Evolutionary conservation across 2,888 invertebrate genomes (phyloP), one percentile per base, ranked within the genome.

Genomic region (Auanema freiburgensis): DNA sequence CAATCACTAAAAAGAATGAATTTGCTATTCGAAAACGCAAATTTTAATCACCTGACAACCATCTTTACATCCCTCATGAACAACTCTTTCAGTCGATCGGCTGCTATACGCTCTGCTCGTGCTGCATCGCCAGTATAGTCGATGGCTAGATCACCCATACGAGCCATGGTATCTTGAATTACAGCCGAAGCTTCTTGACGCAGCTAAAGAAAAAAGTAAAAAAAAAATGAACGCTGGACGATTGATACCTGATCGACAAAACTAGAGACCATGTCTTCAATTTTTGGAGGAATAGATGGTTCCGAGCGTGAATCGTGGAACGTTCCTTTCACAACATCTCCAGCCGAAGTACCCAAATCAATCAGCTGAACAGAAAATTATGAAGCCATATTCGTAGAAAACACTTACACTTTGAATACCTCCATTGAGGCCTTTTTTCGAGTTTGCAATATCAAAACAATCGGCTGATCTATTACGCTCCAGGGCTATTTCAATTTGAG

Each of bases 401-500:
- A 25, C 55, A 52, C 50, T 49, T 21, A 61, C 67, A 63, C 53
- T 59, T 33, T 61, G 64, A 0, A 69, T 25, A 8, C 66, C 69
- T 4, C 57, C 65, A 11, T 67, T 59, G 18, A 71, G 66, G 53
- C 66, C 63, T 25, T 58, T 53, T 41, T 69, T 69, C 55, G 57
- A 69, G 49, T 69, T 74, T 14, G 74, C 70, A 52, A 66, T 57
- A 11, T 73, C 69, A 0, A 62, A 51, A 11, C 54, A 57, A 8
- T 59, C 46, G 11, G 59, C 59, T 16, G 57, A 46, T n/a, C 67
- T 23, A 49, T 74, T 74, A 14, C 74, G 57, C 60, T 70, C 67
- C 24, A 74, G 44, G 41, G 59, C 65, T 23, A 63, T 59, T 21
- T 74, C 69, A 44, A 74, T 72, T 49, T 72, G 74, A 14, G 53